Evolutionary conservation across 2,797 vertebrate genomes (phyloP).

Genomic region (Hylomyscus alleni): DNA sequence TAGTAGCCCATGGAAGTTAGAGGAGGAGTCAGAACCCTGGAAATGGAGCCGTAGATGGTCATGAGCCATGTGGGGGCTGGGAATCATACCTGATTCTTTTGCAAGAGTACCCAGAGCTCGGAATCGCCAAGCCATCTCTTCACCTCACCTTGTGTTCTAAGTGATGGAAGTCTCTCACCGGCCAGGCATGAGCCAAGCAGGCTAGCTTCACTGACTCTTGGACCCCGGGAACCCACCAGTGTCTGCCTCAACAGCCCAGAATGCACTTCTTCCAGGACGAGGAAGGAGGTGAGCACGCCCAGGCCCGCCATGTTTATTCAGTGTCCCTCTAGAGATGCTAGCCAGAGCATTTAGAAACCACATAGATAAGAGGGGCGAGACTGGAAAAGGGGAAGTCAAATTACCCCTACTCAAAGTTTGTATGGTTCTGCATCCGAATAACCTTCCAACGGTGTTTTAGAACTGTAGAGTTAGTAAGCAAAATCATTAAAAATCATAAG

Average conservation of each 20-base stretch:
- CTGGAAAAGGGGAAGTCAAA: background rate
- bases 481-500: background rate
- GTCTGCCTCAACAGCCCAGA: too few relatives aligned
- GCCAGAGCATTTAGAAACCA: background rate
- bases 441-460: background rate
- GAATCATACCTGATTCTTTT: background rate
- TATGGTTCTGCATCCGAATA: background rate
- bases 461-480: background rate
- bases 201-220: background rate
- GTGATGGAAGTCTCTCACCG: background rate
- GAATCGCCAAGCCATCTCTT: background rate
- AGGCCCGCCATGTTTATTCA: accelerated
- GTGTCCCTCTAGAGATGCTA: background rate
- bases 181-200: background rate
- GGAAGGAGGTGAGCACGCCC: background rate
- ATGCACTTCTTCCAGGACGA: background rate
- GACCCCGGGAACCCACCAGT: background rate
- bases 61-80: background rate
- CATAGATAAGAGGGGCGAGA: background rate
- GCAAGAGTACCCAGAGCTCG: background rate
- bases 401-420: background rate
- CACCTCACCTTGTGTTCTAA: background rate
- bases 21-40: background rate
- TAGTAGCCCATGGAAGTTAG: background rate
- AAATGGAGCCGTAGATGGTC: background rate